A percentile compares a stretch with the other conserved stretches of the same genome.
Evolutionary conservation across 2,797 vertebrate species (phyloP).

Genomic region (Podarcis lilfordi): DNA sequence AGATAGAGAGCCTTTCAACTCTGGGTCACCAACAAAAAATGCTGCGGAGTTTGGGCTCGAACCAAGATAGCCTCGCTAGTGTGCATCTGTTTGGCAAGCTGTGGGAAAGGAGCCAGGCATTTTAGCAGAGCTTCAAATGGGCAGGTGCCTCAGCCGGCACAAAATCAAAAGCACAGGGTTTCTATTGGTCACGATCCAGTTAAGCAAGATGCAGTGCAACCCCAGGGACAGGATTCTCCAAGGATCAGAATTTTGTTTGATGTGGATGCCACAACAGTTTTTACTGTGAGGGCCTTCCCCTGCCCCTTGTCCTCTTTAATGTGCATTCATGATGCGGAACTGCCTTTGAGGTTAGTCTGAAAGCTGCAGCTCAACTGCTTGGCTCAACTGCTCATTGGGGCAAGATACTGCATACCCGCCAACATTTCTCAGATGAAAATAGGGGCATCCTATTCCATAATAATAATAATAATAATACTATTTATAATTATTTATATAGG

Average conservation of each 20-base stretch:
- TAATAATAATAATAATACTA: too few relatives aligned
- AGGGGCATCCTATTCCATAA: too few relatives aligned
- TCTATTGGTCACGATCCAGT: not conserved
- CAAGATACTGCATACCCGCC: too few relatives aligned
- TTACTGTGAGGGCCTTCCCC: too few relatives aligned
- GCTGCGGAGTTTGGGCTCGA: not conserved
- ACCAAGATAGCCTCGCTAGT: not conserved
- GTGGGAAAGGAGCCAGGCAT: not conserved
- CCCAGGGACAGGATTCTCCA: not conserved
- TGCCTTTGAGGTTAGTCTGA: too few relatives aligned
- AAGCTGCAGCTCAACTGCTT: not conserved
- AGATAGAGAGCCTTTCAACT: conserved; percentile 29
- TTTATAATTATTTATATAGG: too few relatives aligned
- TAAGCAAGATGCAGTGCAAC: not conserved
- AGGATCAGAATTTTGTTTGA: not conserved
- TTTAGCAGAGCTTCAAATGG: not conserved
- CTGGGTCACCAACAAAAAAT: conserved; percentile 11
- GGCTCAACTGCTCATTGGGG: too few relatives aligned
- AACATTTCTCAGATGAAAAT: too few relatives aligned
- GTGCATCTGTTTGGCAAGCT: conserved; percentile 11
- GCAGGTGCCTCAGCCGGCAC: not conserved
- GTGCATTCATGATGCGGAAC: too few relatives aligned
- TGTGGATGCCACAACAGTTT: not conserved
- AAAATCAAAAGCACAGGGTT: not conserved
- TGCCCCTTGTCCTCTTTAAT: too few relatives aligned